Conservation (phyloP, 2,888 invertebrate species). For the Drosophila robusta region DNA sequence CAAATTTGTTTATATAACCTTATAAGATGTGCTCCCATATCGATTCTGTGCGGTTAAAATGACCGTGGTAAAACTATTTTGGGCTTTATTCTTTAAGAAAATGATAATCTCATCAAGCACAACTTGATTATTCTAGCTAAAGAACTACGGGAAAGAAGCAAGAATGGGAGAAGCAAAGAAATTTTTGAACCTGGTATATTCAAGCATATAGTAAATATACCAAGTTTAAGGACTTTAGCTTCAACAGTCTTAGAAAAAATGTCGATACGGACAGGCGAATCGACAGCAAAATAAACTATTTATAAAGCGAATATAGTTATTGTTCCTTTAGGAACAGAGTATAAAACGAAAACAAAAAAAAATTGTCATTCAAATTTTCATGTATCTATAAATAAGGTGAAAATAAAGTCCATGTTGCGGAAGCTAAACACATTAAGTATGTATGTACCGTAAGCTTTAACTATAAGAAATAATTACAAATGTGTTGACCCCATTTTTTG, state of each 20-base stretch:
- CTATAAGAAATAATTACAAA: slow-evolving; percentile 56
- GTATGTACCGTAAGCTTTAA: neutral
- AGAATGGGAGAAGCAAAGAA: neutral
- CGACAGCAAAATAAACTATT: neutral
- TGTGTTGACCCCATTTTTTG: slow-evolving; percentile 51
- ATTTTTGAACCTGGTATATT: neutral
- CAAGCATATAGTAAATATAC: neutral
- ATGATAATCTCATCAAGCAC: too few relatives aligned
- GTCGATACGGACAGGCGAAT: neutral
- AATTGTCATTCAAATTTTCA: slow-evolving; percentile 16
- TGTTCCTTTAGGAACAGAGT: slow-evolving; percentile 4
- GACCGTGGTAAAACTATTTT: neutral
- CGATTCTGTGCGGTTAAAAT: too few relatives aligned
- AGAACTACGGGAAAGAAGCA: too few relatives aligned
- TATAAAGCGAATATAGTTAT: slow-evolving; percentile 1
- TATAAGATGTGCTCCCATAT: too few relatives aligned
- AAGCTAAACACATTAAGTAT: slow-evolving; percentile 28
- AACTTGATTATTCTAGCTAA: too few relatives aligned
- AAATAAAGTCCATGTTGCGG: slow-evolving; percentile 63
- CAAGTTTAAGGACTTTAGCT: slow-evolving; percentile 1
- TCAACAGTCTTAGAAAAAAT: neutral
- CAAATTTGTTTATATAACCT: too few relatives aligned
- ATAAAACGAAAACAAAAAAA: slow-evolving; percentile 3
- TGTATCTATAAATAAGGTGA: slow-evolving; percentile 60
- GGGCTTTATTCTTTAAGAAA: too few relatives aligned